A percentile compares a stretch with the other conserved stretches of the same genome.
Evolutionary conservation across 2,113 vertebrate species (phyloP).

Genomic region (Pycnonotus jocosus): DNA sequence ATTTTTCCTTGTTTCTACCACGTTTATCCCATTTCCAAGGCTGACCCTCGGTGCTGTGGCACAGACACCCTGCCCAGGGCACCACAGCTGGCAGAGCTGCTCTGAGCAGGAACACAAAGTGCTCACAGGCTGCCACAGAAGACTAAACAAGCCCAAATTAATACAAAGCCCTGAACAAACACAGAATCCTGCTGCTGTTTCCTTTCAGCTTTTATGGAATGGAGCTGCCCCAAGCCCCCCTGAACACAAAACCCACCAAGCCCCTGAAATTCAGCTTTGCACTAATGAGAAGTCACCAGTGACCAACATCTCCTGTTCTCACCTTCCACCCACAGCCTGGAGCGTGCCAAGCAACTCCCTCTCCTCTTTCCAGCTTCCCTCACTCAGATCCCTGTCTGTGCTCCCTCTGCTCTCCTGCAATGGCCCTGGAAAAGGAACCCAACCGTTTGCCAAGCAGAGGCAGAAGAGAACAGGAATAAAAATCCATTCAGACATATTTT

Average conservation of each 20-base stretch:
- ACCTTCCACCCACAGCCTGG: not conserved
- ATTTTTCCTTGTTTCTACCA: not conserved
- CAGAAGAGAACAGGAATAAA: not conserved
- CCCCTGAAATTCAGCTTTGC: not conserved
- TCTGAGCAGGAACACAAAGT: accelerated
- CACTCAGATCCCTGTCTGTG: not conserved
- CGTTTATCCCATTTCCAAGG: accelerated
- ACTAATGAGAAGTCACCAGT: not conserved
- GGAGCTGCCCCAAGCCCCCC: not conserved
- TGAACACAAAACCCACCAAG: not conserved
- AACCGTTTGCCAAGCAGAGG: not conserved
- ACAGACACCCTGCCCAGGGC: not conserved
- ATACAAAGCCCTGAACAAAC: not conserved
- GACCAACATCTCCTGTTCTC: not conserved
- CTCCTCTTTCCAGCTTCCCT: not conserved
- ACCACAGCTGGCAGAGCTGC: not conserved
- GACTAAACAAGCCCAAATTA: not conserved
- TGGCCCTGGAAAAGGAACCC: not conserved
- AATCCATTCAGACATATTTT: not conserved
- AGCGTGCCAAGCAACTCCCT: not conserved
- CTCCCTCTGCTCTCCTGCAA: not conserved
- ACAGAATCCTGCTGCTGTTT: not conserved
- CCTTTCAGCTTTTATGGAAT: not conserved
- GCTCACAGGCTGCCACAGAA: not conserved
- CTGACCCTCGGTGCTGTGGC: not conserved